A percentile compares a stretch with the other conserved stretches of the same genome.
Conservation (phyloP, 2,113 vertebrate species). For the Clinocottus analis region DNA sequence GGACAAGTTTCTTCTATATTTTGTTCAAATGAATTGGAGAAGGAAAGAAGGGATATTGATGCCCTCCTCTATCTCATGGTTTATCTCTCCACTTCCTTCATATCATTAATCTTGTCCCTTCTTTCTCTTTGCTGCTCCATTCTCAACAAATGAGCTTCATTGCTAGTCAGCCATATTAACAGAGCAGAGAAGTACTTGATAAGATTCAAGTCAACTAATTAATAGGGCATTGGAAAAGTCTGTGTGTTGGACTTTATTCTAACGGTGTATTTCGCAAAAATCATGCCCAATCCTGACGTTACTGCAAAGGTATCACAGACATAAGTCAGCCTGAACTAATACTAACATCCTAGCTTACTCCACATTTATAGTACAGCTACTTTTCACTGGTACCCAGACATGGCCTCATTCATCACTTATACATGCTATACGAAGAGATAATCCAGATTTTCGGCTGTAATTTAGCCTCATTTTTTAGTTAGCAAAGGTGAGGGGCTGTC, state of each 20-base stretch:
- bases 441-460: constrained; percentile 21
- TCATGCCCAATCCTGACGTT: background rate
- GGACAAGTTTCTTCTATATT: background rate
- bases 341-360: background rate
- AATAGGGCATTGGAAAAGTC: background rate
- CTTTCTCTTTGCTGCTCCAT: background rate
- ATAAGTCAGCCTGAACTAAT: background rate
- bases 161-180: background rate
- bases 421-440: background rate
- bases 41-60: background rate
- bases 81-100: constrained; percentile 1
- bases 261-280: background rate
- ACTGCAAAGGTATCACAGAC: background rate
- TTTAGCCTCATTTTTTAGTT: background rate
- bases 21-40: constrained; percentile 8
- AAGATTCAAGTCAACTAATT: background rate
- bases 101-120: background rate
- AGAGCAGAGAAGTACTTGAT: background rate
- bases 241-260: background rate
- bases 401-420: constrained; percentile 2
- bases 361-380: background rate
- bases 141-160: constrained; percentile 2
- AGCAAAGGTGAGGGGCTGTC: background rate
- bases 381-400: background rate
- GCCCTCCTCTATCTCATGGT: background rate